Conservation (phyloP, 2,888 invertebrate species). For the Mactromeris polynyma region DNA sequence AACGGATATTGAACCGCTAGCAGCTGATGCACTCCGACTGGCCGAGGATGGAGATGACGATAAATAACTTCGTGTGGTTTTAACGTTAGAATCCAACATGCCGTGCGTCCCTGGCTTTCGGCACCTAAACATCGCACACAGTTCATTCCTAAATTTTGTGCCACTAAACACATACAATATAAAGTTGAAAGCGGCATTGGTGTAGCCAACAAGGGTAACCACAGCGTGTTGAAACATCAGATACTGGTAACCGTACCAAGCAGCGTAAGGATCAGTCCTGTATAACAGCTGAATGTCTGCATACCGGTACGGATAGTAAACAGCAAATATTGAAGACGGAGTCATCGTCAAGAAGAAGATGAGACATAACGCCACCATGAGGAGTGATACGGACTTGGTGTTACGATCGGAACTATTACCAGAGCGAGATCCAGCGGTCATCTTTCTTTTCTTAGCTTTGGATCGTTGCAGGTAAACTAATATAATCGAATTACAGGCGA, state of each 20-base stretch:
- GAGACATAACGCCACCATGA: slow-evolving; percentile 69
- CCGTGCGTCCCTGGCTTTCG: background rate
- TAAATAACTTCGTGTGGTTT: background rate
- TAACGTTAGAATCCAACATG: background rate
- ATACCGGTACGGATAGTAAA: slow-evolving; percentile 52
- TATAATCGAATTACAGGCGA: slow-evolving; percentile 75
- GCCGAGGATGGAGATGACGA: background rate
- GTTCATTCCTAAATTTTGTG: slow-evolving; percentile 72
- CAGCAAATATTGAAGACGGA: slow-evolving; percentile 63
- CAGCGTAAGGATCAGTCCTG: background rate
- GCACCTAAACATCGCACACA: slow-evolving; percentile 59
- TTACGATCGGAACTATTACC: background rate
- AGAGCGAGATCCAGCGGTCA: background rate
- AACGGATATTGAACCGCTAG: background rate
- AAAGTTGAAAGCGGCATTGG: slow-evolving; percentile 75
- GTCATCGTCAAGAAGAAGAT: slow-evolving; percentile 73
- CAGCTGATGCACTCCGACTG: background rate
- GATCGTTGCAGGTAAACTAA: slow-evolving; percentile 53
- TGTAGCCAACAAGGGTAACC: slow-evolving; percentile 72
- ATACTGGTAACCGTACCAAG: slow-evolving; percentile 22
- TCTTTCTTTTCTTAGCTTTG: slow-evolving; percentile 23
- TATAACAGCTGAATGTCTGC: slow-evolving; percentile 36
- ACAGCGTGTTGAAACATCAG: slow-evolving; percentile 60
- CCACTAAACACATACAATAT: slow-evolving; percentile 76
- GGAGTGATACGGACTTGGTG: slow-evolving; percentile 61